These are phyloP conservation scores for Cinclus mexicanus DNA, from an alignment of 2,113 vertebrate species.

Conservation along the genomic window DNA sequence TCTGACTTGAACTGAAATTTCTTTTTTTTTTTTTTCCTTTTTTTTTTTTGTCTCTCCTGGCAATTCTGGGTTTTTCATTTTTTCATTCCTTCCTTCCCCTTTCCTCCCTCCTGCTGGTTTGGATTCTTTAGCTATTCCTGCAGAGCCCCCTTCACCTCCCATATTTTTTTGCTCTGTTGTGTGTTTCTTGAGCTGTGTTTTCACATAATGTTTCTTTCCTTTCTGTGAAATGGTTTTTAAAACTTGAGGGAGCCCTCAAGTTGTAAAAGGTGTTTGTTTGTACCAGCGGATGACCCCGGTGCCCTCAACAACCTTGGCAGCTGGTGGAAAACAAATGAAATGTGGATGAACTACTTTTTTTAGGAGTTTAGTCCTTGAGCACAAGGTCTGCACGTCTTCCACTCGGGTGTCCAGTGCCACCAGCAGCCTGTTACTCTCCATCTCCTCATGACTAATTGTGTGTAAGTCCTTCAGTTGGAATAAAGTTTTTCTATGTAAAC, in stretches of 20 bases:
- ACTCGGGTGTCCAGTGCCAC: slow-evolving; percentile 66
- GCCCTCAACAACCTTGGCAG: slow-evolving; percentile 41
- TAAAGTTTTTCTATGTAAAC: slow-evolving; percentile 80
- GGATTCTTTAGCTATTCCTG: neutral
- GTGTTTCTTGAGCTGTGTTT: slow-evolving; percentile 75
- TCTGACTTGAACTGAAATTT: slow-evolving; percentile 16
- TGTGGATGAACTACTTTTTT: slow-evolving; percentile 30
- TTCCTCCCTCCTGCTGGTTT: neutral
- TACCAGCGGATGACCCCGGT: slow-evolving; percentile 28
- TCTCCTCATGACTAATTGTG: slow-evolving; percentile 66
- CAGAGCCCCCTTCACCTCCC: slow-evolving; percentile 25
- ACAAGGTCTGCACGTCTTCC: slow-evolving; percentile 60
- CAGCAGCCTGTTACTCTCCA: slow-evolving; percentile 72
- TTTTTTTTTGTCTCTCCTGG: neutral
- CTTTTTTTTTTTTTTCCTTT: neutral
- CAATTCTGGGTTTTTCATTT: neutral
- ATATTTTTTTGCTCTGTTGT: slow-evolving; percentile 45
- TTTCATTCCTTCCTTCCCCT: neutral
- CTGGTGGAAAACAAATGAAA: slow-evolving; percentile 49
- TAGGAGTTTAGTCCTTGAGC: slow-evolving; percentile 64
- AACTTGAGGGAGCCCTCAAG: slow-evolving; percentile 72
- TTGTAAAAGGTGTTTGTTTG: slow-evolving; percentile 63
- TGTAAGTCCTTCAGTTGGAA: slow-evolving; percentile 78
- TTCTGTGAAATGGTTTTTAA: slow-evolving; percentile 77
- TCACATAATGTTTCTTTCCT: slow-evolving; percentile 72